Base-by-base conservation (phyloP, 2,888 invertebrate genomes). In the Lasioglossum malachurum region DNA sequence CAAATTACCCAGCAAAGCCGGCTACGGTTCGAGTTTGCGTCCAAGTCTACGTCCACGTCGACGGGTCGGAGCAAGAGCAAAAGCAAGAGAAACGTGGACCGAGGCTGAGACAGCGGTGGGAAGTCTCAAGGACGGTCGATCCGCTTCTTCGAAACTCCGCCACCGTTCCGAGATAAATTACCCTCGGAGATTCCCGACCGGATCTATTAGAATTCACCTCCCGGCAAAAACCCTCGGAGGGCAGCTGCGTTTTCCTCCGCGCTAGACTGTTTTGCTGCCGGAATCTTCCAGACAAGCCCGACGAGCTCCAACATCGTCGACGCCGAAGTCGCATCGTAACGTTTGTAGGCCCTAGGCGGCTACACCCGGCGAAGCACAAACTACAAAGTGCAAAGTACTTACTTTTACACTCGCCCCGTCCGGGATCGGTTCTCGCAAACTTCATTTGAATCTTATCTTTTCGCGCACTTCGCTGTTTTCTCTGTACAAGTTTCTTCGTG, bases 1-100 rank as follows among this genome's bases (percentile, higher is more conserved):
- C 86, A 90, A 90, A 90, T 89, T 88, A 88, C 85, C 78, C 60
- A 72, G 82, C 82, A 31, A 75, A 82, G 77, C 78, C 83, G 78
- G 78, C 79, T 69, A 71, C 83, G 72, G 80, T 4, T 23, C 49
- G 19, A 27, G 14, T 49, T n/a, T 60, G 60, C 72, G 81, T 71
- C 19, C 64, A 8, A 23, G 35, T 19, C 8, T 16, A 14, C 64
- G 57, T 71, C 19, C 64, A 2, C 35, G 67, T 8, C 8, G 27
- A 27, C 31, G 57, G n/a, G 1, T n/a, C n/a, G 57, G 23, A 57
- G 31, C 57, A 27, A n/a, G 0, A n/a, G 27, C 27, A 27, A 27
- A 4, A 27, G 27, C 5, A 16, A 31, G 14, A 31, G 31, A 31
- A 16, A 31, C 31, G 64, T 19, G 0, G 41, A 7, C 19, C 23